Percentiles rank a stretch among this genome's conserved stretches.
phyloP scores from a whole-genome alignment of 2,888 invertebrate genomes.

The Sminthurinus aureus region DNA sequence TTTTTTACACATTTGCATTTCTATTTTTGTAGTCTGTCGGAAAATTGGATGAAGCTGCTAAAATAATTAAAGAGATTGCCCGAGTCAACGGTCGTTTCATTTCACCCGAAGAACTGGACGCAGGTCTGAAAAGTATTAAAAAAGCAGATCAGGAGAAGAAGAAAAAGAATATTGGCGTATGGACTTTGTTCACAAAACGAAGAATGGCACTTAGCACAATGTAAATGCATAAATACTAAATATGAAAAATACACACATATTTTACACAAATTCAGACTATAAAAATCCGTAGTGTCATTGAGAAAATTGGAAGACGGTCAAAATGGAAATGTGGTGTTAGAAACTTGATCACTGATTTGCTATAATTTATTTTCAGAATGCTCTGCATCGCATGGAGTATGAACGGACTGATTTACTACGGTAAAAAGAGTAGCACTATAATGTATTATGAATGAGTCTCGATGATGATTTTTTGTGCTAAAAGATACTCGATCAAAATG shows the following conservation, averaged over 20 bases:
- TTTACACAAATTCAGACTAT: too few relatives aligned
- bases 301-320: too few relatives aligned
- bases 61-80: conserved; percentile 47
- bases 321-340: too few relatives aligned
- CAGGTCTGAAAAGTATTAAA: not conserved
- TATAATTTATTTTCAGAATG: too few relatives aligned
- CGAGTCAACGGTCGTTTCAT: conserved; percentile 34
- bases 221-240: not conserved
- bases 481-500: too few relatives aligned
- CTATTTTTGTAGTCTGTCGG: conserved; percentile 44
- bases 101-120: conserved; percentile 9
- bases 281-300: too few relatives aligned
- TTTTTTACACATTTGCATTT: too few relatives aligned
- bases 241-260: too few relatives aligned
- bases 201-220: conserved; percentile 33
- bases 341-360: too few relatives aligned
- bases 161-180: conserved; percentile 22
- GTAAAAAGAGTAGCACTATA: too few relatives aligned
- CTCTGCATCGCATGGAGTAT: conserved; percentile 53
- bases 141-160: not conserved
- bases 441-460: too few relatives aligned
- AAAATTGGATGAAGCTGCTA: conserved; percentile 50
- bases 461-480: too few relatives aligned
- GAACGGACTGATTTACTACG: conserved; percentile 61
- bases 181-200: conserved; percentile 30